phyloP scores from a whole-genome alignment of 1,140 invertebrate genomes.

The Oscheius sp. region DNA sequence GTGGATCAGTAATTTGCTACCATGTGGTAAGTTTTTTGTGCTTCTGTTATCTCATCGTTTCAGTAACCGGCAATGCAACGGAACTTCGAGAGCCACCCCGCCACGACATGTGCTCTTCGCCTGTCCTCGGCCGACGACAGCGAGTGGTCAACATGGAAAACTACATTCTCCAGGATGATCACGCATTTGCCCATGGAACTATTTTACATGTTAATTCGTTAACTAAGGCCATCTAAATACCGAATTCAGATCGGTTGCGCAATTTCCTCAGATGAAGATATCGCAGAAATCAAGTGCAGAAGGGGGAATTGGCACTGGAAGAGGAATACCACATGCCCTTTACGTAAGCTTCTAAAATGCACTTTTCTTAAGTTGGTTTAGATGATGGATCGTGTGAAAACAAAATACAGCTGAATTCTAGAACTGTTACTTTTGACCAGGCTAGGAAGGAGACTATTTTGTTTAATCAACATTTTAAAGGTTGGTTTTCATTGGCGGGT shows the following conservation, averaged over 20 bases:
- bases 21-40: constrained; percentile 13
- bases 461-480: constrained; percentile 39
- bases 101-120: constrained; percentile 21
- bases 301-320: constrained; percentile 27
- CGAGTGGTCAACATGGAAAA: constrained; percentile 31
- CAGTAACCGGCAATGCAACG: constrained; percentile 16
- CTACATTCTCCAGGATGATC: constrained; percentile 14
- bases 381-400: constrained; percentile 12
- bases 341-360: not conserved
- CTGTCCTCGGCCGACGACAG: not conserved
- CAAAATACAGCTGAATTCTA: constrained; percentile 34
- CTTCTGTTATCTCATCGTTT: not conserved
- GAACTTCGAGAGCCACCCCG: not conserved
- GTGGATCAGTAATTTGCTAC: constrained; percentile 20
- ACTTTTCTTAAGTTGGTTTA: not conserved
- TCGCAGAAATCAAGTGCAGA: constrained; percentile 8
- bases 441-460: constrained; percentile 29
- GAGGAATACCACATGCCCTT: constrained; percentile 16
- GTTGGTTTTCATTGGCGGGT: constrained; percentile 2
- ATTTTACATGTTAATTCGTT: constrained; percentile 13
- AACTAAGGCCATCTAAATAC: not conserved
- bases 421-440: constrained; percentile 24
- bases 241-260: constrained; percentile 14
- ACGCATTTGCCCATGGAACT: constrained; percentile 32
- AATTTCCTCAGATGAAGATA: constrained; percentile 17